Base-by-base conservation (phyloP, 2,797 vertebrate species). In the Fratercula arctica region DNA sequence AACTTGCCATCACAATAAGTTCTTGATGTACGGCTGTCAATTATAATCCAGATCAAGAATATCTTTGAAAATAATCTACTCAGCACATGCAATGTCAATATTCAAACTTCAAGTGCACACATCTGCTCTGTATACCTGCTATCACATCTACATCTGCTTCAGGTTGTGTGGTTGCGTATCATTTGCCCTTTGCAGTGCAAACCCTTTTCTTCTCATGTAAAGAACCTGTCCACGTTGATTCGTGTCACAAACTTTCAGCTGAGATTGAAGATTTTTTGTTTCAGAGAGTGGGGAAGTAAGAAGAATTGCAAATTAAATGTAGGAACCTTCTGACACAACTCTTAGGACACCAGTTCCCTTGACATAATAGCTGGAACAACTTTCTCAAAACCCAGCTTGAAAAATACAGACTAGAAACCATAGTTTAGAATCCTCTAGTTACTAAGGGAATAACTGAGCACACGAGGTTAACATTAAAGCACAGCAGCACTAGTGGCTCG, bases 111-210 rank as follows among this genome's bases (percentile, higher is more conserved):
- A 69, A 84, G 60, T 25, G 81, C 76, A 76, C 70, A 17, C 77
- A 14, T 64, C 31, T 80, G 21, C 73, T 93, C 61, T 56, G 37
- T 57, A 10, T 39, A 93, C 79, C 85, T 93, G 85, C 85, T 66
- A 39, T 24, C 85, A 75, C 73, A 93, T 13, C 76, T 81, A 85
- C 61, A 66, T 51, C 87, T 81, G 81, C 82, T 87, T 60, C 92
- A 59, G 78, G 31, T 56, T 83, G 56, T 54, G 68, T 31, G 84
- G 61, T 57, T 41, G 73, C 3, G 2, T 9, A 46, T 35, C 63
- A 70, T n/a, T 37, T 91, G 75, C 94, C 82, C 75, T 85, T 46
- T 91, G 76, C 70, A 91, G 57, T 43, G 73, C 74, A 95, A 90
- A 84, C 61, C 73, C 75, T 87, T 89, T 76, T 81, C 79, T 90